phyloP scores from a whole-genome alignment of 2,888 invertebrate genomes.

The Altica lythri region DNA sequence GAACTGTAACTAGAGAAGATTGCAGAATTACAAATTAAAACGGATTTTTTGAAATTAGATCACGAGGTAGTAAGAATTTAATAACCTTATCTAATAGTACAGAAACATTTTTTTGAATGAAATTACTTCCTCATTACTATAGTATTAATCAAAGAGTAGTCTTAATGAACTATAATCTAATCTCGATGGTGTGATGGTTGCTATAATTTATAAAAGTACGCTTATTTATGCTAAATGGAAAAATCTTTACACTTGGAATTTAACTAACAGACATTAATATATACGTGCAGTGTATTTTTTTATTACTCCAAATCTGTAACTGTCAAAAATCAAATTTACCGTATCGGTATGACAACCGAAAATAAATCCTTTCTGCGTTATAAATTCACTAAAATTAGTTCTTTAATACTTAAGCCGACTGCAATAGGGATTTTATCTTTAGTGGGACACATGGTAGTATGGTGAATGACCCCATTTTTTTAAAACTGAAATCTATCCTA shows the following conservation, averaged over 20 bases:
- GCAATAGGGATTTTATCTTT: background rate
- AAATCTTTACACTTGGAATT: background rate
- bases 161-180: too few relatives aligned
- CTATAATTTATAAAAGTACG: too few relatives aligned
- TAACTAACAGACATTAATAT: background rate
- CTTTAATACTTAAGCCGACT: background rate
- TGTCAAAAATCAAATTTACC: background rate
- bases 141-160: background rate
- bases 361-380: background rate
- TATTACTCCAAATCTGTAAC: too few relatives aligned
- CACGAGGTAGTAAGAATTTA: background rate
- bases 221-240: background rate
- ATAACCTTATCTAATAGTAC: background rate
- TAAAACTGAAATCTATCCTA: background rate
- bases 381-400: background rate
- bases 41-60: conserved; percentile 1
- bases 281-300: background rate
- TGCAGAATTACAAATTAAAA: background rate
- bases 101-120: background rate
- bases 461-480: conserved; percentile 5
- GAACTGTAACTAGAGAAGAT: too few relatives aligned
- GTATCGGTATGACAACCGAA: too few relatives aligned
- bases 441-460: background rate
- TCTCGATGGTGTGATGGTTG: too few relatives aligned
- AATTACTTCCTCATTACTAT: background rate